Evolutionary conservation across 2,888 invertebrate species (phyloP), one percentile per base, ranked within the genome.

Genomic region (Caradrina clavipalpis): DNA sequence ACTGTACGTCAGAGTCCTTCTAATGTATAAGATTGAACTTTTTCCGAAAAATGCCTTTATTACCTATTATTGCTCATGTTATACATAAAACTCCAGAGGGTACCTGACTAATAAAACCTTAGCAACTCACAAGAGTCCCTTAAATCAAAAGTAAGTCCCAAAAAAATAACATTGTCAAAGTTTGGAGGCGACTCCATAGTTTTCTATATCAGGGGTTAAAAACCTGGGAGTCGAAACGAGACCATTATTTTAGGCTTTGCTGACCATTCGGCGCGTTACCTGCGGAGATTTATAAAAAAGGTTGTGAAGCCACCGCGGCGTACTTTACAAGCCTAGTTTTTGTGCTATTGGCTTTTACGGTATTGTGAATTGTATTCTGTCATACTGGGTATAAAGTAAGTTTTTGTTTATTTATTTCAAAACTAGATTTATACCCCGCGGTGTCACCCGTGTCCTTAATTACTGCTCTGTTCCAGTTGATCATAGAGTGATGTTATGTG

Each of bases 221-320:
- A 81, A 71, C 69, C 68, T 72, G 68, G 60, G 35, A 70, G n/a
- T 68, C 70, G 73, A 79, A 83, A 85, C 82, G 81, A 80, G 82
- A 81, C 88, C 86, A 92, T 93, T 93, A 92, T 91, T 93, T 91
- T 89, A 88, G 91, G 89, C 90, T 91, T 90, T 91, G 92, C 93
- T 92, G 92, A 91, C 90, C 90, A 86, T 88, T 87, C 87, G 76
- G 69, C 77, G 81, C 80, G 87, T 84, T 91, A 86, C 79, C 83
- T 81, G 75, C 57, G 35, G 71, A 73, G 78, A 75, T 84, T 84
- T 69, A 84, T 69, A 83, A 80, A 82, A 79, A 82, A 69, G 65
- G 59, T 58, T 57, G 60, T 66, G 67, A 68, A 79, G 66, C 73
- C 73, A 51, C 62, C 26, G 59, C 26, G 21, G 49, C 56, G 69